These are phyloP conservation scores for Scaptodrosophila lebanonensis DNA, from an alignment of 1,140 invertebrate genomes.

Conservation along the genomic window DNA sequence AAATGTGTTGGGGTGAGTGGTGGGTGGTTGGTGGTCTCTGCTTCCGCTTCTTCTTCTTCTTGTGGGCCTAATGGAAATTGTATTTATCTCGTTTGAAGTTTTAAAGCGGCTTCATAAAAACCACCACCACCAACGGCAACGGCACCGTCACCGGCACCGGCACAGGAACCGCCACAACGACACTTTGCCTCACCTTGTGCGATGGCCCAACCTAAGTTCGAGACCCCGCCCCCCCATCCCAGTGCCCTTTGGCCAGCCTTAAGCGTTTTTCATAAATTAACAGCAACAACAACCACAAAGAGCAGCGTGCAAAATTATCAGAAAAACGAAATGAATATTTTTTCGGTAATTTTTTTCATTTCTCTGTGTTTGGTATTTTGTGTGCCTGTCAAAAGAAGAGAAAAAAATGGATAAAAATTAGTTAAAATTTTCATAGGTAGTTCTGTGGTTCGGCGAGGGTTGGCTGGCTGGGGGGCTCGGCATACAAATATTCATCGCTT, in stretches of 20 bases:
- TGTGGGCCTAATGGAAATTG: constrained; percentile 70
- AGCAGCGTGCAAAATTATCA: constrained; percentile 60
- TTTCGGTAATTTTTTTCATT: constrained; percentile 46
- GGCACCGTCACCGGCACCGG: constrained; percentile 11
- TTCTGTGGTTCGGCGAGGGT: constrained; percentile 12
- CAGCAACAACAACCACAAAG: constrained; percentile 47
- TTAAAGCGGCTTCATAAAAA: constrained; percentile 34
- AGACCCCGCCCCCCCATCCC: not conserved
- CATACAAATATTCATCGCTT: constrained; percentile 12
- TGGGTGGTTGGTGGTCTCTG: too few relatives aligned
- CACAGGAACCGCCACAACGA: constrained; percentile 39
- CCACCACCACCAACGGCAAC: constrained; percentile 22
- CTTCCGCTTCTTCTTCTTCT: too few relatives aligned
- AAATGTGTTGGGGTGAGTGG: constrained; percentile 59
- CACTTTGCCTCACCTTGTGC: constrained; percentile 62
- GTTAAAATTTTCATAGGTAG: constrained; percentile 52
- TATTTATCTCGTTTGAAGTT: constrained; percentile 75
- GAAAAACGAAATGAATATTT: constrained; percentile 67
- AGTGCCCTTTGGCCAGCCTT: constrained; percentile 30
- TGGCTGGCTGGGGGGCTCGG: too few relatives aligned
- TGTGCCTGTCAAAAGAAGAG: too few relatives aligned
- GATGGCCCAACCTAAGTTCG: not conserved
- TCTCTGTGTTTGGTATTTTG: constrained; percentile 20
- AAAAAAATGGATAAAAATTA: constrained; percentile 33
- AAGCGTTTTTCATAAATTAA: constrained; percentile 75